Evolutionary conservation across 2,888 invertebrate species (phyloP).

Genomic region (Tupiocoris notatus): DNA sequence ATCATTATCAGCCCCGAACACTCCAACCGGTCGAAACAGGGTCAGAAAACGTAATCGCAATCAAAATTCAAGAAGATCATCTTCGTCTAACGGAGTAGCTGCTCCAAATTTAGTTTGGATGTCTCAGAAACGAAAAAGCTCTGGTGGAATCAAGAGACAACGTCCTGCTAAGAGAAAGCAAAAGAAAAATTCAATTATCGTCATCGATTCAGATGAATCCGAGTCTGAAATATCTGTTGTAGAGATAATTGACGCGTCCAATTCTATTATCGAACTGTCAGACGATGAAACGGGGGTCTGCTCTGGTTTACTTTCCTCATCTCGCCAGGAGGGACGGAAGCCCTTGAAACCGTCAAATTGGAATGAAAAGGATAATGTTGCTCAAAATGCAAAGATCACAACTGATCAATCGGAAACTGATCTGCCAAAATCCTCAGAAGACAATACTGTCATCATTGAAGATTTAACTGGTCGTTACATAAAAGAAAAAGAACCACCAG

Average conservation of each 20-base stretch:
- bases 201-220: constrained; percentile 12
- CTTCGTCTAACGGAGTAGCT: not conserved
- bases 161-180: not conserved
- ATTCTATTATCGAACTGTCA: constrained; percentile 33
- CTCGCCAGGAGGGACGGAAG: not conserved
- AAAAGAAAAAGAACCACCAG: not conserved
- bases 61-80: not conserved
- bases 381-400: not conserved
- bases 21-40: not conserved
- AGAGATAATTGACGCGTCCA: constrained; percentile 16
- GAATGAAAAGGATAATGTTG: not conserved
- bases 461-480: not conserved
- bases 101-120: not conserved
- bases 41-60: not conserved
- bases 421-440: not conserved
- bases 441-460: not conserved
- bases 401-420: not conserved
- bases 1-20: not conserved
- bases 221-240: constrained; percentile 25
- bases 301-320: constrained; percentile 18
- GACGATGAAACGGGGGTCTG: constrained; percentile 44
- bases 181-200: constrained; percentile 15
- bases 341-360: not conserved
- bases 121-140: not conserved
- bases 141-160: not conserved